A percentile compares a stretch with the other conserved stretches of the same genome.
These are phyloP conservation scores for Vesta saturnalis DNA, from an alignment of 2,888 invertebrate species.

Conservation along the genomic window DNA sequence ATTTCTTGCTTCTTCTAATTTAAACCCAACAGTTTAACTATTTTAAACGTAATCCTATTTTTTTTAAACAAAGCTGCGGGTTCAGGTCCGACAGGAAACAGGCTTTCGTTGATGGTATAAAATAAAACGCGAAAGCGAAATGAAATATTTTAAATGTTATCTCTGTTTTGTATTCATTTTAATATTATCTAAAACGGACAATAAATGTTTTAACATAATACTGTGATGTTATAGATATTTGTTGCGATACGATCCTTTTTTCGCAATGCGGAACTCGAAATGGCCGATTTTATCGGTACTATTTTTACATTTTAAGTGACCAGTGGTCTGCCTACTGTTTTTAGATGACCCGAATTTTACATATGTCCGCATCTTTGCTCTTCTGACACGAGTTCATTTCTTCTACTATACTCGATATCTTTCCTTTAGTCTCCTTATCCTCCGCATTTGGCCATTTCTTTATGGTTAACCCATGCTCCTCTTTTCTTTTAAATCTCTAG, in stretches of 20 bases:
- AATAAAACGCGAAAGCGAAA: background rate
- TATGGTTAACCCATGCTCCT: conserved; percentile 55
- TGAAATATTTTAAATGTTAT: background rate
- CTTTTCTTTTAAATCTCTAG: conserved; percentile 55
- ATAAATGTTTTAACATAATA: conserved; percentile 13
- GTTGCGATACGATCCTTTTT: conserved; percentile 17
- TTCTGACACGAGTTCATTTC: conserved; percentile 43
- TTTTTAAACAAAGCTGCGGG: too few species aligned
- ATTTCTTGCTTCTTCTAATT: conserved; percentile 44
- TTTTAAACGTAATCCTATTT: conserved; percentile 34
- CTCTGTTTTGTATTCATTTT: background rate
- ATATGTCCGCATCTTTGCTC: conserved; percentile 39
- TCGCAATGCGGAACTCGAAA: conserved; percentile 26
- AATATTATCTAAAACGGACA: background rate
- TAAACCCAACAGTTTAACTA: conserved; percentile 43
- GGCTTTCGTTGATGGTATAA: conserved; percentile 12
- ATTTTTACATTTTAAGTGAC: conserved; percentile 36
- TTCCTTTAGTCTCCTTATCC: conserved; percentile 53
- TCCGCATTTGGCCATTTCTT: conserved; percentile 55
- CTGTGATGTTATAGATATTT: conserved; percentile 5
- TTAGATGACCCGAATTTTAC: conserved; percentile 36
- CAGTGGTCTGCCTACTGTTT: conserved; percentile 27
- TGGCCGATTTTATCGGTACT: conserved; percentile 24
- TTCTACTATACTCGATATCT: conserved; percentile 48
- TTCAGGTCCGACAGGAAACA: conserved; percentile 25